Base-by-base conservation (phyloP, 2,797 vertebrate genomes). In the Streptopelia turtur region DNA sequence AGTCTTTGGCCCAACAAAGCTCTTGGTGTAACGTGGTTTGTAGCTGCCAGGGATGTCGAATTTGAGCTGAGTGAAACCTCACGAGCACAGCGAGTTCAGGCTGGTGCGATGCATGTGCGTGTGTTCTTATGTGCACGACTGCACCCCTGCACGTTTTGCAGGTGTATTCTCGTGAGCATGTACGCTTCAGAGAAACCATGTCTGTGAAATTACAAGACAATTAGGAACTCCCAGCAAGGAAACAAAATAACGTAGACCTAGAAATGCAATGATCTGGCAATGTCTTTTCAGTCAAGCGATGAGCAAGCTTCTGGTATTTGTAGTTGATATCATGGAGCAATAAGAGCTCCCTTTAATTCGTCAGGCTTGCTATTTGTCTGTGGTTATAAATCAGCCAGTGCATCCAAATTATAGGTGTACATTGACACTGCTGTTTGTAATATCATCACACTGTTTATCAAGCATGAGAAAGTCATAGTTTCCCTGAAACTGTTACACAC, bases 361-460 rank as follows among this genome's bases (percentile, higher is more conserved):
- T 31, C 68, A 72, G 49, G 33, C 35, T 84, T 83, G 61, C 74
- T 55, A 3, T 78, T 63, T 89, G 63, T 30, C 77, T 90, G 77
- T 60, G 53, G 31, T 87, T 94, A 69, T 74, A 88, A 85, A 86
- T 79, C 80, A 95, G 59, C 55, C 91, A 75, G 68, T 95, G 68
- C 59, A 75, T 41, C 37, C 61, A 83, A 83, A 92, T 95, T 93
- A 76, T 89, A 94, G 83, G 79, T 93, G 89, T 91, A 45, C 69
- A 24, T 79, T 85, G 68, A 75, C 89, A 50, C 87, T 95, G 81
- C 45, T 87, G 30, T 68, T 93, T 80, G 89, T 89, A 96, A 45
- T 71, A 82, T 95, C 65, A 75, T 95, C 91, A 94, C 92, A 84
- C 85, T 93, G 77, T 95, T 97, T 95, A 90, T 87, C 84, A 94